Conservation (phyloP, 2,113 vertebrate genomes). For the Pipa parva region DNA sequence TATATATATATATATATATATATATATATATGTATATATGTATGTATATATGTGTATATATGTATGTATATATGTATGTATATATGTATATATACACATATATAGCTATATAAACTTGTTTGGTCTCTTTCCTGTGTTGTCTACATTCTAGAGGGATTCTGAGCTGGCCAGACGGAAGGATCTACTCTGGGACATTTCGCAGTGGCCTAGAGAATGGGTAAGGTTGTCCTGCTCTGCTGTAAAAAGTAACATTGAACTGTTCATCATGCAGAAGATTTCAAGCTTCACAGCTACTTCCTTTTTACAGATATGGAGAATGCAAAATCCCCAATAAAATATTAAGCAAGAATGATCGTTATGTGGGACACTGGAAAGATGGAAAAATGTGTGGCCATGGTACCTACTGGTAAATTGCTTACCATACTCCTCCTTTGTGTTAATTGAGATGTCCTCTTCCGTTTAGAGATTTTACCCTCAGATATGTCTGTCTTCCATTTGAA, state of each 20-base stretch:
- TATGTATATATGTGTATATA: too few relatives aligned
- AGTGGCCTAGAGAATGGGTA: conserved; percentile 93
- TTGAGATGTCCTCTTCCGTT: too few relatives aligned
- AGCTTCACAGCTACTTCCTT: not conserved
- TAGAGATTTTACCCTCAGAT: too few relatives aligned
- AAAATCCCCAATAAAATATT: conserved; percentile 75
- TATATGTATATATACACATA: too few relatives aligned
- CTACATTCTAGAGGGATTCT: conserved; percentile 74
- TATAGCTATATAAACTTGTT: too few relatives aligned
- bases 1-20: too few relatives aligned
- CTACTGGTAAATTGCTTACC: conserved; percentile 69
- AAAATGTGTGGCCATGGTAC: conserved; percentile 90
- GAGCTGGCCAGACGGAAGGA: conserved; percentile 88
- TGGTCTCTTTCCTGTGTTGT: too few relatives aligned
- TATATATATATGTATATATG: too few relatives aligned
- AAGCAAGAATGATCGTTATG: conserved; percentile 83
- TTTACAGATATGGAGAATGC: conserved; percentile 82
- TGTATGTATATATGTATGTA: too few relatives aligned
- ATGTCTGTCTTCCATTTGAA: too few relatives aligned
- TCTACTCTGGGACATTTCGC: conserved; percentile 86
- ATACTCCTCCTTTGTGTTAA: too few relatives aligned
- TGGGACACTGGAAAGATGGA: conserved; percentile 91
- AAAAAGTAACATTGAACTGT: not conserved
- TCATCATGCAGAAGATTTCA: not conserved
- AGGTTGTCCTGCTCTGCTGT: conserved; percentile 38